Percentiles rank a stretch among this genome's conserved stretches.
phyloP scores from a whole-genome alignment of 1,140 invertebrate genomes.

The Chymomyza costata region DNA sequence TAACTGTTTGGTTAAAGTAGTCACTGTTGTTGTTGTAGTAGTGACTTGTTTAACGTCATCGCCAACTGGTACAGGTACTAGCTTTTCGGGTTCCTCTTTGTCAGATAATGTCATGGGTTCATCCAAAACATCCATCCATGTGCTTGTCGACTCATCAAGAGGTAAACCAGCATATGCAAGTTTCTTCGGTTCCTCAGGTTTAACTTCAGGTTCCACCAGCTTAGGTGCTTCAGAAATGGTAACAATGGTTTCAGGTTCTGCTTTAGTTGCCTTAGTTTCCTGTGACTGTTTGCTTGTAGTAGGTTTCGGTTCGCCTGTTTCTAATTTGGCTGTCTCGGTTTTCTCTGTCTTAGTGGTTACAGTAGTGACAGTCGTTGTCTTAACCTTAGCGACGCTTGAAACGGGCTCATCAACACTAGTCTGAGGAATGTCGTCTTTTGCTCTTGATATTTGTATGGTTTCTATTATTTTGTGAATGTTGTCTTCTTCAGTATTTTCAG shows the following conservation, averaged over 20 bases:
- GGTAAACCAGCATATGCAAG: constrained; percentile 68
- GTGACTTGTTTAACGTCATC: constrained; percentile 1
- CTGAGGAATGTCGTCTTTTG: neutral
- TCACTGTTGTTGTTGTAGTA: constrained; percentile 6
- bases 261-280: constrained; percentile 9
- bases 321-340: neutral
- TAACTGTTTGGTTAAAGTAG: no score
- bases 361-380: neutral
- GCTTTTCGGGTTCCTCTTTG: constrained; percentile 51
- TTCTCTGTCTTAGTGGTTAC: neutral
- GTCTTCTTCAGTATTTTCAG: constrained; percentile 47
- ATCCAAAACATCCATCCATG: constrained; percentile 77
- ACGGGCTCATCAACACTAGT: neutral
- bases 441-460: constrained; percentile 32
- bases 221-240: constrained; percentile 3
- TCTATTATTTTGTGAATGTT: constrained; percentile 54
- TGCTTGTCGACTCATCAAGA: constrained; percentile 75
- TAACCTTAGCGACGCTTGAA: neutral
- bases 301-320: neutral
- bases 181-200: constrained; percentile 37
- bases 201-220: constrained; percentile 10
- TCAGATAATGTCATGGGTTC: constrained; percentile 76
- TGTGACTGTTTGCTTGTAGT: neutral
- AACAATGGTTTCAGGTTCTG: constrained; percentile 15
- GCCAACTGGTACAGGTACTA: neutral